Evolutionary conservation across 2,113 vertebrate genomes (phyloP), one percentile per base, ranked within the genome.

Genomic region (Peucedramus taeniatus): DNA sequence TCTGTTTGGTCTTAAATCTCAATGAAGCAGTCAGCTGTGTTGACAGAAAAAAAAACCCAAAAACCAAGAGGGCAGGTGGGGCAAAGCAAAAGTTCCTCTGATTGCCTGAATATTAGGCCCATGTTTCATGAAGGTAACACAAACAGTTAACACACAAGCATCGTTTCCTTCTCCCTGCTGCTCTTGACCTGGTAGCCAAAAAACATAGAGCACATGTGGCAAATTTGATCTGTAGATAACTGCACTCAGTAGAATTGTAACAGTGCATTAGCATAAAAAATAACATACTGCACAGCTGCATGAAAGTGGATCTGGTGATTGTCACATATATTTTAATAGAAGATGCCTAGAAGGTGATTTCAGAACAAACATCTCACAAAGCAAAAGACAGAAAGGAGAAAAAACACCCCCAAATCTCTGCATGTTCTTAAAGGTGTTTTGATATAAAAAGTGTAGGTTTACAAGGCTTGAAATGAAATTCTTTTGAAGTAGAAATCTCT

Each of bases 111-210:
- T 92, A 92, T 68, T 64, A 75, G 92, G 56, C 23, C 93, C 31
- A 18, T 75, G 85, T 84, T 96, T 92, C 93, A 90, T 3, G 49
- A 70, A 90, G 53, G 87, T 70, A 83, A 83, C 63, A 74, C 0
- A 14, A 96, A 95, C 77, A 76, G 89, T 95, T 95, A 94, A 94
- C 50, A 74, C 63, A 78, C 8, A 39, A 77, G 56, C 80, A 57
- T 50, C 2, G 8, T 50, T 89, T 92, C 87, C 65, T 75, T 87
- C 80, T 95, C 91, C 60, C 44, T 59, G 80, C 82, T 90, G 85
- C 80, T 91, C 91, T 94, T 96, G 96, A 97, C 96, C 94, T 84
- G 78, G 93, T 97, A 95, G 97, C 94, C 92, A 96, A 96, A 95
- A 92, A 93, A 93, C 94, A 96, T 90, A 96, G 71, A 4, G 13